These are phyloP conservation scores for Bombycilla garrulus DNA, from an alignment of 2,113 vertebrate species.

Conservation along the genomic window DNA sequence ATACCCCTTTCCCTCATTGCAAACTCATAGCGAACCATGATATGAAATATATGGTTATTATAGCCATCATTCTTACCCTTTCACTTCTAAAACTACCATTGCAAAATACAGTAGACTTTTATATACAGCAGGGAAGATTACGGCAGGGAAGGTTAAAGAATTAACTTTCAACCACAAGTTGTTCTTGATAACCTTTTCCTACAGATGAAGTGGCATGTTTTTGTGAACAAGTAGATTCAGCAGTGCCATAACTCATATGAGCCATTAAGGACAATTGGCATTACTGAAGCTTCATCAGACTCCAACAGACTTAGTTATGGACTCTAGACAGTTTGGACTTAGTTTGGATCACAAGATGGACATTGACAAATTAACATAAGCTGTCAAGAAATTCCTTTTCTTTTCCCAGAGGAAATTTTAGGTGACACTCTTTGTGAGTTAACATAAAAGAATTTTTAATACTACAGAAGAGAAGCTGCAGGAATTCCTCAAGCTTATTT, in stretches of 20 bases:
- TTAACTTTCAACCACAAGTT: neutral
- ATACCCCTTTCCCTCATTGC: neutral
- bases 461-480: fast-evolving
- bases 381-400: neutral
- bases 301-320: neutral
- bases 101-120: neutral
- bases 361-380: neutral
- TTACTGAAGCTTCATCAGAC: neutral
- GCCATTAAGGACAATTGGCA: neutral
- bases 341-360: neutral
- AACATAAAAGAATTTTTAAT: neutral
- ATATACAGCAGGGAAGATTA: neutral
- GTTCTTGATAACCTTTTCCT: neutral
- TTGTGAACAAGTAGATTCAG: neutral
- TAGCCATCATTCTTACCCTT: neutral
- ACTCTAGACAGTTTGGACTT: neutral
- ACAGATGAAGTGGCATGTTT: neutral
- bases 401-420: neutral
- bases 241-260: neutral
- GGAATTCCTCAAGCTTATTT: neutral
- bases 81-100: neutral
- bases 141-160: neutral
- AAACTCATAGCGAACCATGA: neutral
- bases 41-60: neutral
- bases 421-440: neutral